Percentiles rank a stretch among this genome's conserved stretches.
phyloP scores from a whole-genome alignment of 2,113 vertebrate genomes.

The Solenodon paradoxus region DNA sequence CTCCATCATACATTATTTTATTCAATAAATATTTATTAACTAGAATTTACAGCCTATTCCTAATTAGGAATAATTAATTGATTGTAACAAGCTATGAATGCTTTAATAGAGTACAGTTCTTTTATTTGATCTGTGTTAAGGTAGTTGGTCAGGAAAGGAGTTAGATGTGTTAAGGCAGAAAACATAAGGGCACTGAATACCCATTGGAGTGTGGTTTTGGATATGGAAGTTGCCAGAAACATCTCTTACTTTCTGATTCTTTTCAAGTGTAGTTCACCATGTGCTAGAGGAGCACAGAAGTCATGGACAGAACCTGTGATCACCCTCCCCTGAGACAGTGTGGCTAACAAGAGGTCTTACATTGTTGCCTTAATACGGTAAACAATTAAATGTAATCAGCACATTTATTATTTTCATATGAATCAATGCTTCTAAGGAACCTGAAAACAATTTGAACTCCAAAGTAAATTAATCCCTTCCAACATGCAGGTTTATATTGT shows the following conservation, averaged over 20 bases:
- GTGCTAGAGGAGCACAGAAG: not conserved
- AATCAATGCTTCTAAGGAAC: constrained; percentile 8
- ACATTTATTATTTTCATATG: constrained; percentile 28
- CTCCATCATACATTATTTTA: not conserved
- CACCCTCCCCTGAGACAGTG: not conserved
- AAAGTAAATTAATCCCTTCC: constrained; percentile 16
- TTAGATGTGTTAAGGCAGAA: not conserved
- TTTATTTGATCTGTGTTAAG: not conserved
- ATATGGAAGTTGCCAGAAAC: not conserved
- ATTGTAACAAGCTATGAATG: not conserved
- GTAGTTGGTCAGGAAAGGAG: not conserved
- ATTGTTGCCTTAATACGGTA: not conserved
- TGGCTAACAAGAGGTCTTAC: not conserved
- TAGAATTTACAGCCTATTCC: not conserved
- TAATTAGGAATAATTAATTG: not conserved
- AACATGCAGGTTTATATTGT: not conserved
- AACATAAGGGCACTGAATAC: not conserved
- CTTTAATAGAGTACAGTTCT: not conserved
- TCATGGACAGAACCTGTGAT: not conserved
- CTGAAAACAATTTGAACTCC: constrained; percentile 43
- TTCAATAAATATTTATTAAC: not conserved
- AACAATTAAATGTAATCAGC: constrained; percentile 34
- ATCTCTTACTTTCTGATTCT: not conserved
- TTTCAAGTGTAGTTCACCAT: not conserved
- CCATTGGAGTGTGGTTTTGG: not conserved